Base-by-base conservation (phyloP, 2,888 invertebrate genomes). In the Itoplectis maculator region DNA sequence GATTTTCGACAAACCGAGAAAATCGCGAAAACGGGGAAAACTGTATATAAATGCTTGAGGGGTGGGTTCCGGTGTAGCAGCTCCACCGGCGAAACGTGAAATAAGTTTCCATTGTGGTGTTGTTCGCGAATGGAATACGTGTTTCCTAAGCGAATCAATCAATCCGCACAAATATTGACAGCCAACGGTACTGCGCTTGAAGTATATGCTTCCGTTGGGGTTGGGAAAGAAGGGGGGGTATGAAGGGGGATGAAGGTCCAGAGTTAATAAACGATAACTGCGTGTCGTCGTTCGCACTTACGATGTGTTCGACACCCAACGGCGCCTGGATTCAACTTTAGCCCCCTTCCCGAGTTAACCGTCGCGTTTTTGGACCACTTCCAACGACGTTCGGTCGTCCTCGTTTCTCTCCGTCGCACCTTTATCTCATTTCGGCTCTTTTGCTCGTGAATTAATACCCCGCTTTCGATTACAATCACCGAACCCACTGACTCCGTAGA, bases 301-400 rank as follows among this genome's bases (percentile, higher is more conserved):
- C 54, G 56, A 65, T 56, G 29, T 35, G 8, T 45, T 49, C 54
- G 15, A n/a, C 37, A 66, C 45, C 35, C 51, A 37, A 13, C n/a
- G 42, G 51, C 13, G 59, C 47, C 29, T n/a, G n/a, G 37, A 70
- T 75, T 74, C 56, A 56, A 70, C 66, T 70, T 42, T 72, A 49
- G 77, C 47, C 54, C 47, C 69, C n/a, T n/a, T n/a, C n/a, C n/a
- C n/a, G 70, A 79, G 42, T 78, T 73, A 65, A 79, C 74, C 56
- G 49, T 75, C 70, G 75, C 63, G 75, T 74, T 79, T 54, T 79
- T 82, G 82, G 82, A 78, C 47, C 35, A 49, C 47, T 75, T 78
- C 82, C 82, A 82, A 75, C 69, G 51, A 78, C 74, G 73, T 69
- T 70, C 77, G 42, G 63, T 63, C 40, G 45, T 70, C 13, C 70